A percentile compares a stretch with the other conserved stretches of the same genome.
Evolutionary conservation across 2,113 vertebrate genomes (phyloP).

Genomic region (Chloroceryle aenea): DNA sequence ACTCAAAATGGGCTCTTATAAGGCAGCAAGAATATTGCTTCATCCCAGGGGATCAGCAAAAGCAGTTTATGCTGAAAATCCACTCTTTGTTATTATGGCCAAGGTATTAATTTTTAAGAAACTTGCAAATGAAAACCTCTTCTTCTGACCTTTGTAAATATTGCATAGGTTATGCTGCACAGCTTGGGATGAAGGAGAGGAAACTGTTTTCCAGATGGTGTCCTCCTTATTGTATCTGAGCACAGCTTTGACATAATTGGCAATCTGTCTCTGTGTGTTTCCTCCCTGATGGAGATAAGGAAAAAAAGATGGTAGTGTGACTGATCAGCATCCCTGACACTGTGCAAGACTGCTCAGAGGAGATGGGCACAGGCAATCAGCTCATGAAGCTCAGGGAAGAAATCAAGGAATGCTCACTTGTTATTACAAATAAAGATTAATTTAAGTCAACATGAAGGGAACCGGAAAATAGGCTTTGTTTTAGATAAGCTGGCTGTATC

Average conservation of each 20-base stretch:
- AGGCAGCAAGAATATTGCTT: neutral
- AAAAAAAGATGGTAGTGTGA: neutral
- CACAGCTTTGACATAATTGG: neutral
- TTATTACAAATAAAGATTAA: neutral
- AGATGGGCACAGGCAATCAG: neutral
- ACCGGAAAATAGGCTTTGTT: neutral
- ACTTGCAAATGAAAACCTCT: neutral
- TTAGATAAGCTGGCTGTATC: neutral
- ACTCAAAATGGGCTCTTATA: neutral
- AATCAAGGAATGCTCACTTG: neutral
- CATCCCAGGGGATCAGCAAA: neutral
- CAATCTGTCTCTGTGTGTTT: neutral
- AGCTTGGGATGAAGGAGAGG: neutral
- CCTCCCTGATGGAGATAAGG: neutral
- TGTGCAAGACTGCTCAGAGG: neutral
- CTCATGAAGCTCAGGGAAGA: neutral
- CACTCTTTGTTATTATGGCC: neutral
- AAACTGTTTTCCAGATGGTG: neutral
- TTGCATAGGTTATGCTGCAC: neutral
- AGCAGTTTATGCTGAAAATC: neutral
- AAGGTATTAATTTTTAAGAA: neutral
- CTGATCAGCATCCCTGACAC: neutral
- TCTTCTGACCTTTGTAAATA: neutral
- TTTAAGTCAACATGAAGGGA: neutral
- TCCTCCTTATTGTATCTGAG: neutral